A percentile compares a stretch with the other conserved stretches of the same genome.
Conservation (phyloP, 2,113 vertebrate genomes). For the Barbus barbus region DNA sequence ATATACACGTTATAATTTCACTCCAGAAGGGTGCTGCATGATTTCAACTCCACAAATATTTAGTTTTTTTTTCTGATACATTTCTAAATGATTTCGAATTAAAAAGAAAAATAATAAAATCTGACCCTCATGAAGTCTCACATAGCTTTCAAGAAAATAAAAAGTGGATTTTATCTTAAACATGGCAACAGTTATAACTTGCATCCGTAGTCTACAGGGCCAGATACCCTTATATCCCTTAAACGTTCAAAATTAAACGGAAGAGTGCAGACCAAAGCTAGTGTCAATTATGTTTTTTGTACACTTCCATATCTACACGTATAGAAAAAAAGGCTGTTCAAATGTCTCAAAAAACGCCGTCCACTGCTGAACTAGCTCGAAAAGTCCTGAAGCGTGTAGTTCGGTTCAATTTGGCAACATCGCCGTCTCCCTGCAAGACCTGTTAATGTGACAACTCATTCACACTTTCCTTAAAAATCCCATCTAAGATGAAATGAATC, state of each 20-base stretch:
- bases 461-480: slow-evolving; percentile 21
- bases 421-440: background rate
- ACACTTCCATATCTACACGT: background rate
- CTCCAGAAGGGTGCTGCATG: slow-evolving; percentile 22
- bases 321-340: background rate
- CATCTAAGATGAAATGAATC: background rate
- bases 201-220: slow-evolving; percentile 1
- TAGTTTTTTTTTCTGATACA: background rate
- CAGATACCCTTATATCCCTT: slow-evolving; percentile 4
- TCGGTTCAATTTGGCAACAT: slow-evolving; percentile 22
- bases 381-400: background rate
- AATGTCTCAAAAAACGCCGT: background rate
- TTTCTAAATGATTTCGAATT: slow-evolving; percentile 18
- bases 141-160: slow-evolving; percentile 19
- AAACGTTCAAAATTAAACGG: background rate
- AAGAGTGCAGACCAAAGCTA: background rate
- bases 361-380: background rate
- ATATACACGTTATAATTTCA: slow-evolving; percentile 1
- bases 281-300: background rate
- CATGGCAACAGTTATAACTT: slow-evolving; percentile 11
- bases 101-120: slow-evolving; percentile 8
- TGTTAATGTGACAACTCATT: slow-evolving; percentile 15
- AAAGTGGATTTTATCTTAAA: slow-evolving; percentile 9
- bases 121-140: background rate
- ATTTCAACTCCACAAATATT: background rate